Evolutionary conservation across 2,113 vertebrate species (phyloP).

Genomic region (Ardeotis arabs): DNA sequence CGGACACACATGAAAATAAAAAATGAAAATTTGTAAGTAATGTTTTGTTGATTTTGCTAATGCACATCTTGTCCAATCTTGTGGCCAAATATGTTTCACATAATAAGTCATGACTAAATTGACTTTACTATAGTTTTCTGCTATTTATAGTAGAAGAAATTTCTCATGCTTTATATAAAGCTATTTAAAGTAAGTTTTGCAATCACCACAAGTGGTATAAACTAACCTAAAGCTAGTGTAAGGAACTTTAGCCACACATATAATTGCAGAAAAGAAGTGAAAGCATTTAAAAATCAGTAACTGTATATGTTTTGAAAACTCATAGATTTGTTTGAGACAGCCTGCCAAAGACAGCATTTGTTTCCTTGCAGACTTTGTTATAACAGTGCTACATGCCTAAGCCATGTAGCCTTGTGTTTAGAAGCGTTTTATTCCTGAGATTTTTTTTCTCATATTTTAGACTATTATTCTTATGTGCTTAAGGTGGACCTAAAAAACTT

Average conservation of each 20-base stretch:
- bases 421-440: background rate
- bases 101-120: background rate
- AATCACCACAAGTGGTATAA: background rate
- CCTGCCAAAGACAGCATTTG: background rate
- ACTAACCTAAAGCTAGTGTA: background rate
- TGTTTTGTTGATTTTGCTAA: background rate
- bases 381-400: background rate
- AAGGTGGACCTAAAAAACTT: background rate
- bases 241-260: background rate
- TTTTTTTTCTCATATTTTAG: background rate
- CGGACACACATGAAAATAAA: background rate
- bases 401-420: background rate
- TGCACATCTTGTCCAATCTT: background rate
- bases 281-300: background rate
- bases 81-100: background rate
- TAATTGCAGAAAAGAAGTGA: background rate
- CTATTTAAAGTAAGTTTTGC: background rate
- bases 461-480: background rate
- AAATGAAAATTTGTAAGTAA: background rate
- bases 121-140: background rate
- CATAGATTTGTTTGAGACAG: background rate
- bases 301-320: background rate
- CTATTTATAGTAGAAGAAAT: background rate
- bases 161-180: background rate
- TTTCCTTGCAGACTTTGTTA: background rate